Base-by-base conservation (phyloP, 2,888 invertebrate species). In the Catocala fraxini region DNA sequence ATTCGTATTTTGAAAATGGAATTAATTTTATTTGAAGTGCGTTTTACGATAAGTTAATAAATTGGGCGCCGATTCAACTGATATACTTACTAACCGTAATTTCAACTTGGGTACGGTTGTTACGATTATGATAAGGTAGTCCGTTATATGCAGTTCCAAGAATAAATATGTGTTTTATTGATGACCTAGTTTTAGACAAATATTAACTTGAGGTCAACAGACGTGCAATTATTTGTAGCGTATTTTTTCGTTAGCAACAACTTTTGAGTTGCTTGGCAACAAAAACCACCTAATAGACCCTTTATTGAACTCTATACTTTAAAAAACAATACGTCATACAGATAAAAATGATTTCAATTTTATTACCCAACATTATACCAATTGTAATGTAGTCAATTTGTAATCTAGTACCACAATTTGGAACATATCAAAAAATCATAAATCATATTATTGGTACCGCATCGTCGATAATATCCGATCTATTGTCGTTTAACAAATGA, bases 401-500 rank as follows among this genome's bases (percentile, higher is more conserved):
- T 47, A 25, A 10, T 25, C 9, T 47, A 13, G 9, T 6, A 11
- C 10, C 25, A 11, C 34, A 10, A 12, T 42, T n/a, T 52, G n/a
- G 15, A 34, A 6, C 43, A n/a, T 61, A 62, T 63, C 41, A 47
- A 42, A 43, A 58, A 62, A 46, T 39, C 51, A 69, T 74, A 63
- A 77, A 77, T 77, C 74, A 71, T 65, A 0, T 15, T 63, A 55
- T 61, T 68, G 55, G 52, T 66, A 66, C 49, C 15, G 34, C 57
- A 68, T 61, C 45, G 60, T 57, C 43, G 67, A 60, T 56, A 63
- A 63, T 72, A 68, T 64, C 53, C 56, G 42, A 63, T 63, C 75
- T 63, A 71, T 77, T 77, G 78, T 77, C 56, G 56, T 71, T 74
- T 71, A 71, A 77, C 60, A 75, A 74, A 77, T 74, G 77, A 68